Base-by-base conservation (phyloP, 1,140 invertebrate genomes). In the Cardiocondyla obscurior region DNA sequence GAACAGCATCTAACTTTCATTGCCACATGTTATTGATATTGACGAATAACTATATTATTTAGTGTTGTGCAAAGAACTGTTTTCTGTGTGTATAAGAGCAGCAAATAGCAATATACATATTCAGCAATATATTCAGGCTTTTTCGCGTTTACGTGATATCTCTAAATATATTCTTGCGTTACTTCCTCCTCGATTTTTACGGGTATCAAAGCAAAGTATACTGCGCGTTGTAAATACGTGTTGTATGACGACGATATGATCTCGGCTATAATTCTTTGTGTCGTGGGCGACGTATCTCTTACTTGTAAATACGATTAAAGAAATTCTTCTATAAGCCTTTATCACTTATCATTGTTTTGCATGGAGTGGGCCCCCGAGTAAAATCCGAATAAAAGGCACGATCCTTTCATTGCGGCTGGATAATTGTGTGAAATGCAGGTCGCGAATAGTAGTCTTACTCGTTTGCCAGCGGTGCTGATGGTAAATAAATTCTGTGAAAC, bases 391-490 rank as follows among this genome's bases (percentile, higher is more conserved):
- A 81, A 70, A 81, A 81, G 49, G 3, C 64, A 70, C 49, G 33
- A 30, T 55, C 25, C 36, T 81, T 69, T 57, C 49, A 53, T 70
- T 22, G 12, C 22, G 22, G 36, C 33, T 14, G 14, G 53, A 72
- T 85, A 86, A 85, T 85, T 74, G 58, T 53, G 39, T 10, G 46
- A 51, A 46, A 19, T 55, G 70, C 22, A 30, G 42, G 36, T 25
- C 28, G 72, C 51, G 64, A 7, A 30, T 39, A 79, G 42, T 46
- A 39, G n/a, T 51, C 39, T 57, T 65, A 67, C 49, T 73, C 10
- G 39, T 51, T 46, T 64, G 30, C 16, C 53, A 25, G 22, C 60
- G 39, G 16, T 51, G 14, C 19, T 42, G 51, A 73, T 6, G 33
- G 57, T 49, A 74, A 82, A 62, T 82, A 73, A 73, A 55, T 12